Evolutionary conservation across 2,888 invertebrate species (phyloP).

Genomic region (Phrixothrix hirtus): DNA sequence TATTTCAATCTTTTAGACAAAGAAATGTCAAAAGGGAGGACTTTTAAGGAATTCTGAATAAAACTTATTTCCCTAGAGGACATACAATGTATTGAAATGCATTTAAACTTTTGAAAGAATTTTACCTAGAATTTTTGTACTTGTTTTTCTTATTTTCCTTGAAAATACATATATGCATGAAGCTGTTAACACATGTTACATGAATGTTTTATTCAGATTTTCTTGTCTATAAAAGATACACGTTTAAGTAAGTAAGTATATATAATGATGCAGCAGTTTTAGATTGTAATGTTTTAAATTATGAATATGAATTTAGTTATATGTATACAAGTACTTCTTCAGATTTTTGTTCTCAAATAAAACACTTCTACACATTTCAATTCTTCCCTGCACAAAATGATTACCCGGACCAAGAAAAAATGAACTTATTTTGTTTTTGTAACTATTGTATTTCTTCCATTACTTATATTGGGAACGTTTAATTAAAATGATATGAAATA

Average conservation of each 20-base stretch:
- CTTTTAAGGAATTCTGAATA: slow-evolving; percentile 6
- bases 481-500: too few relatives aligned
- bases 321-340: too few relatives aligned
- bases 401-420: too few relatives aligned
- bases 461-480: too few relatives aligned
- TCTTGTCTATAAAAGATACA: slow-evolving; percentile 10
- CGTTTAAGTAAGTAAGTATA: not conserved
- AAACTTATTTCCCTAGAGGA: slow-evolving; percentile 13
- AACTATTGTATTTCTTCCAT: too few relatives aligned
- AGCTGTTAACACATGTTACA: slow-evolving; percentile 31
- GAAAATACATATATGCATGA: slow-evolving; percentile 30
- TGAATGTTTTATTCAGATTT: slow-evolving; percentile 28
- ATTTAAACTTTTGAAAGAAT: slow-evolving; percentile 24
- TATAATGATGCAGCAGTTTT: too few relatives aligned
- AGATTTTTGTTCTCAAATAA: too few relatives aligned
- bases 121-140: slow-evolving; percentile 25
- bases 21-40: not conserved
- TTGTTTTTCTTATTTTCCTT: slow-evolving; percentile 20
- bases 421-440: too few relatives aligned
- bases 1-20: not conserved
- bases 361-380: too few relatives aligned
- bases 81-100: slow-evolving; percentile 20
- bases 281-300: too few relatives aligned
- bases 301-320: too few relatives aligned
- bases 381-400: too few relatives aligned